Base-by-base conservation (phyloP, 2,797 vertebrate species). In the Megalops cyprinoides region DNA sequence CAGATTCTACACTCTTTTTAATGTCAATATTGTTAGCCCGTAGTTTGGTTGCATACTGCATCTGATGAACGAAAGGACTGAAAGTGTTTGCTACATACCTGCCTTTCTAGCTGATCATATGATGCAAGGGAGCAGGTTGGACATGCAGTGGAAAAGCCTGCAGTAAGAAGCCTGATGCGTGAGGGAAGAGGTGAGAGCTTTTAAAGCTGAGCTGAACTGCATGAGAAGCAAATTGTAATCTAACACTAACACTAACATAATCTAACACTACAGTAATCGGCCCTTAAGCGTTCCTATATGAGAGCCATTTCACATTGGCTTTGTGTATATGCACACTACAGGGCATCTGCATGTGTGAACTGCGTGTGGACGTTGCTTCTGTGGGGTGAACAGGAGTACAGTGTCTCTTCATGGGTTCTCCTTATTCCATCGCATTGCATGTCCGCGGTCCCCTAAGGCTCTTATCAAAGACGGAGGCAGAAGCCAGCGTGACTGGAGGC, bases 401-500 rank as follows among this genome's bases (percentile, higher is more conserved):
- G 51, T 53, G 12, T 37, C 65, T 42, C 37, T 31, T 6, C 2
- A 31, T 69, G 5, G 31, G 20, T 20, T 39, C 20, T 23, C 39
- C 44, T 42, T 71, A 67, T 77, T 37, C 34, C 44, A 74, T 74
- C 55, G 46, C 58, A 12, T 74, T 31, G 82, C 85, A 25, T n/a
- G 74, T 25, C 60, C 65, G n/a, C 58, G 6, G 48, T 88, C 78
- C 86, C 87, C 8, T 51, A 81, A 84, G 84, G 84, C 87, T 91
- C 87, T 51, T 84, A 77, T 91, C 81, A 82, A 76, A 82, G 49
- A 23, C 74, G 25, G 60, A 89, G 55, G 37, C 65, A 79, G 75
- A 87, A 82, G 93, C 90, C 74, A 78, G 77, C 82, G 71, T 84
- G 92, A 92, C 82, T 55, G 79, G 39, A 62, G 87, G 81, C 78